A percentile compares a stretch with the other conserved stretches of the same genome.
phyloP scores from a whole-genome alignment of 2,797 vertebrate genomes.

The Fistularia commersonii region DNA sequence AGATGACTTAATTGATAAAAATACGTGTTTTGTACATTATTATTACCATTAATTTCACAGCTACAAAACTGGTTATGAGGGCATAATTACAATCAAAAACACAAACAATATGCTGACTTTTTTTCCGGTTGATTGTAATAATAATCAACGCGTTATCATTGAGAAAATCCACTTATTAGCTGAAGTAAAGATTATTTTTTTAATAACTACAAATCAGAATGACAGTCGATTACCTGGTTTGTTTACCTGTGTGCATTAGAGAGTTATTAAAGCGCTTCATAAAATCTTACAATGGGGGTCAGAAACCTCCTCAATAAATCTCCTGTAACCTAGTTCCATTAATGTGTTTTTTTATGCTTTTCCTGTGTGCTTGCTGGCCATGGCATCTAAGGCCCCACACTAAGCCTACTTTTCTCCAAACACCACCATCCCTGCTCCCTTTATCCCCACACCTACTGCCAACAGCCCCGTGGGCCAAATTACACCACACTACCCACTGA shows the following conservation, averaged over 20 bases:
- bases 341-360: conserved; percentile 81
- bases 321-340: conserved; percentile 81
- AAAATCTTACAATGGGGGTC: conserved; percentile 65
- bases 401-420: conserved; percentile 70
- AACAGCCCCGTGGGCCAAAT: conserved; percentile 66
- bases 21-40: too few relatives aligned
- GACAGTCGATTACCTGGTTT: conserved; percentile 72
- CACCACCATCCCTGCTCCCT: conserved; percentile 55
- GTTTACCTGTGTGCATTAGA: conserved; percentile 78
- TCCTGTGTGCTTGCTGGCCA: conserved; percentile 65
- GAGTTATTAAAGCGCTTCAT: conserved; percentile 76
- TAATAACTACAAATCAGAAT: conserved; percentile 60
- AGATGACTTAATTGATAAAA: too few relatives aligned
- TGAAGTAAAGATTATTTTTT: conserved; percentile 41
- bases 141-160: too few relatives aligned
- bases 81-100: too few relatives aligned
- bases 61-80: too few relatives aligned
- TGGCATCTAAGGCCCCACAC: conserved; percentile 62
- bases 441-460: conserved; percentile 66
- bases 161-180: conserved; percentile 23
- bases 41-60: too few relatives aligned
- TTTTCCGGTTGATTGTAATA: too few relatives aligned
- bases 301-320: conserved; percentile 78
- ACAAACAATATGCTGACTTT: too few relatives aligned
- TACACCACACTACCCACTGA: conserved; percentile 65